Evolutionary conservation across 2,113 vertebrate species (phyloP), one percentile per base, ranked within the genome.

Genomic region (Panthera leo): DNA sequence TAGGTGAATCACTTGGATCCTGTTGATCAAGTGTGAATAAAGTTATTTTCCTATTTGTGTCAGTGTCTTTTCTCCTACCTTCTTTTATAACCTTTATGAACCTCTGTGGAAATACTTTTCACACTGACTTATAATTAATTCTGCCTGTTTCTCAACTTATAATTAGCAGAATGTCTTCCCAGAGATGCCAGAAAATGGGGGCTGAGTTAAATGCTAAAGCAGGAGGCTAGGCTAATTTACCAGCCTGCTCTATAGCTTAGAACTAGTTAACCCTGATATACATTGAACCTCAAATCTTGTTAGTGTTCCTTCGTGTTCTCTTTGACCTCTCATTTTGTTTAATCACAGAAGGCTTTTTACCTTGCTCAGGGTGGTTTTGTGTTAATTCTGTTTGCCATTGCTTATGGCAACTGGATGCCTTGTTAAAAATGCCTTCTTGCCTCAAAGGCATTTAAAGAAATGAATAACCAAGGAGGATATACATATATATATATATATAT

Each of bases 391-490:
- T 86, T 80, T 61, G 71, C 31, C 13, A 61, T 70, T 82, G n/a
- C 96, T 84, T 85, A 80, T 36, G 31, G 61, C 31, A 95, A 78
- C 34, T 5, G 7, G 73, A 29, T 39, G 71, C 36, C 91, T 92
- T 67, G 34, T 93, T 95, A 70, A 91, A 85, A 90, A 96, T 34
- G 67, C 15, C 42, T 71, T 29, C 14, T 53, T 75, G 70, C 53
- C 29, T 94, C 34, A 80, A 2, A 21, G 23, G 31, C 45, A 88
- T 75, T 87, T 84, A 89, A 79, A 88, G 71, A 61, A 83, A 95
- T 80, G 84, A 95, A 70, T 48, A 93, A 79, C 53, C 76, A 93
- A 63, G 82, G 42, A 89, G 85, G 19, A 92, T n/a, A n/a, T n/a
- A 68, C 18, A n/a, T 68, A 68, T 34, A n/a, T 42, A 84, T 70